Conservation (phyloP, 2,888 invertebrate species). For the Eugnorisma glareosa region DNA sequence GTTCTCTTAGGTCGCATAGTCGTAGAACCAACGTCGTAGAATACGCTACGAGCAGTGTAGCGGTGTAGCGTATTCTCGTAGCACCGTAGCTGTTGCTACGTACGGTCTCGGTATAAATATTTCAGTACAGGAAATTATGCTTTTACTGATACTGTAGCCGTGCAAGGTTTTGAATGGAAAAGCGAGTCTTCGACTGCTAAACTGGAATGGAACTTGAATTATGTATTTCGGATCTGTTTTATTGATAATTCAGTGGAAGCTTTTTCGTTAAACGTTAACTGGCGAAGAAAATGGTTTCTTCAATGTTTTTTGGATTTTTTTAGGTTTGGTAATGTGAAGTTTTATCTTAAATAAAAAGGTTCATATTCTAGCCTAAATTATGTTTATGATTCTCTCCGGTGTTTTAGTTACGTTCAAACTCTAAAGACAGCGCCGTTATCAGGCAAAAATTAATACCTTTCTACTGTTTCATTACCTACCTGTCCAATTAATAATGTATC, state of each 20-base stretch:
- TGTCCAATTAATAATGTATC: constrained; percentile 43
- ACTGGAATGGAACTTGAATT: constrained; percentile 77
- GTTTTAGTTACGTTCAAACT: neutral
- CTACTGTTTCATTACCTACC: constrained; percentile 35
- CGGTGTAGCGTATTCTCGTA: constrained; percentile 65
- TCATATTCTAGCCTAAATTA: neutral
- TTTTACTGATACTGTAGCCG: constrained; percentile 83
- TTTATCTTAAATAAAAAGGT: rapidly evolving
- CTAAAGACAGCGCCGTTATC: neutral
- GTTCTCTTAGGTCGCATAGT: constrained; percentile 60
- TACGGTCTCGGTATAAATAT: constrained; percentile 85
- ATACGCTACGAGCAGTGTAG: constrained; percentile 73
- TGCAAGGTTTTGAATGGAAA: constrained; percentile 82
- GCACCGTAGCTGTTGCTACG: constrained; percentile 76
- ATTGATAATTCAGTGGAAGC: constrained; percentile 70
- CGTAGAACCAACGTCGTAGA: constrained; percentile 79
- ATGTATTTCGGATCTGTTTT: constrained; percentile 72
- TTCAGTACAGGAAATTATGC: constrained; percentile 90
- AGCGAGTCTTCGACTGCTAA: constrained; percentile 77
- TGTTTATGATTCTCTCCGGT: neutral
- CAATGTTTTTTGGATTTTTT: constrained; percentile 10
- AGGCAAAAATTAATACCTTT: neutral
- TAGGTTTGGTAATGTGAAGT: neutral
- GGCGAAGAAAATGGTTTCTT: constrained; percentile 48
- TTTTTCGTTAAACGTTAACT: constrained; percentile 56